Base-by-base conservation (phyloP, 30 jellyfish, hydroid and myxozoan genomes). In the Cassiopea xamachana region DNA sequence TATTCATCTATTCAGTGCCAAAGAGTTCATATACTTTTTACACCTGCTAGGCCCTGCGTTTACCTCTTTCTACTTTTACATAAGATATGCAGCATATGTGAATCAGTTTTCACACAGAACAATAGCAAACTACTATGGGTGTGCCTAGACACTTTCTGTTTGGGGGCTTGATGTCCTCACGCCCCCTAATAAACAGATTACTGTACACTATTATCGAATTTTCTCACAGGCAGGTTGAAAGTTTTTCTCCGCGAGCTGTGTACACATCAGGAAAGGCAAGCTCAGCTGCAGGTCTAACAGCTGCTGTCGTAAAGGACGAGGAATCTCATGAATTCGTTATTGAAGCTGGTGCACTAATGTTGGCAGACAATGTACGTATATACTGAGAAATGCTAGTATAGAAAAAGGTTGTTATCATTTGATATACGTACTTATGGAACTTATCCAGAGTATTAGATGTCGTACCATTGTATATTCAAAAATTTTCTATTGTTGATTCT, bases 261-360 rank as follows among this genome's bases (percentile, higher is more conserved):
- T 97, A 97, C 85, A 97, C 99, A 49, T 97, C 99, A 17, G 99
- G 99, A 18, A 97, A 97, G 83, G 99, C 99, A 61, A 97, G 99
- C 78, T 83, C 98, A n/a, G 99, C 99, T 12, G 99, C 99, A 73
- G 99, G 99, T 90, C 80, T 97, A 69, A 97, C 99, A 6, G 99
- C 99, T 43, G 99, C 99, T 15, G 98, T 97, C 51, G 98, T 97
- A 43, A 97, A 97, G 84, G 99, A 97, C 80, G 99, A 97, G 88
- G 99, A 97, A 79, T 97, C 99, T 15, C 93, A 88, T 17, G 99
- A 97, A 69, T 97, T 97, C 88, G 99, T 97, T 14, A 97, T 97
- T 79, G 99, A 97, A 91, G 99, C 99, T 74, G 99, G 99, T 47
- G 99, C 99, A 13, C 98, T 97, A 15, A 97, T 97, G 99, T 90